These are phyloP conservation scores for Cyprinodon variegatus DNA, from an alignment of 2,113 vertebrate genomes.

Conservation along the genomic window DNA sequence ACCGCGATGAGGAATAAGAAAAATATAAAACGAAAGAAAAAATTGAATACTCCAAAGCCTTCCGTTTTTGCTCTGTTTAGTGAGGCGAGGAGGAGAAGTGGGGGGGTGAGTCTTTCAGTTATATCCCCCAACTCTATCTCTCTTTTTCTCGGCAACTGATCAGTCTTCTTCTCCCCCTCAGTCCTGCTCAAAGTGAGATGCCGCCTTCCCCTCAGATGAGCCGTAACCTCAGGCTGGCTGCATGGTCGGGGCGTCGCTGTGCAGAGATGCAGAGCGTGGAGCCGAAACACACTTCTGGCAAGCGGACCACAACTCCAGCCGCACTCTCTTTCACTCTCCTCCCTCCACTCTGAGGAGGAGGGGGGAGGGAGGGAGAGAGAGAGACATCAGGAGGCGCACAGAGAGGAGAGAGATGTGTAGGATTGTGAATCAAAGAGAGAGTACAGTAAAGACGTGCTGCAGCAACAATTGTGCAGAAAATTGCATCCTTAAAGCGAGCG, in stretches of 20 bases:
- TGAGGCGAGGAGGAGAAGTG: constrained; percentile 48
- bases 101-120: constrained; percentile 56
- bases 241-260: constrained; percentile 53
- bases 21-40: constrained; percentile 86
- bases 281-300: constrained; percentile 65
- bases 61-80: constrained; percentile 81
- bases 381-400: constrained; percentile 33
- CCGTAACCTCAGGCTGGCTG: constrained; percentile 64
- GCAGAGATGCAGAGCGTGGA: constrained; percentile 59
- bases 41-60: constrained; percentile 86
- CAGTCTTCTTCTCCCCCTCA: constrained; percentile 69
- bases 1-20: constrained; percentile 85
- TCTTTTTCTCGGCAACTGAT: constrained; percentile 62
- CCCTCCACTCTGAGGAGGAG: constrained; percentile 48
- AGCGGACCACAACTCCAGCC: constrained; percentile 60
- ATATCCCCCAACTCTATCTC: constrained; percentile 60
- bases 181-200: constrained; percentile 65
- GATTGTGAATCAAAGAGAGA: constrained; percentile 53
- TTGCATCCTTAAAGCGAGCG: constrained; percentile 33
- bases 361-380: constrained; percentile 23
- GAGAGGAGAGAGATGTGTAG: constrained; percentile 46
- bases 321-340: constrained; percentile 55
- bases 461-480: constrained; percentile 71
- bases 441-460: constrained; percentile 44
- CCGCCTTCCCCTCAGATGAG: constrained; percentile 67